phyloP scores from a whole-genome alignment of 23 tunicate genomes.

The Trididemnum nubilum region DNA sequence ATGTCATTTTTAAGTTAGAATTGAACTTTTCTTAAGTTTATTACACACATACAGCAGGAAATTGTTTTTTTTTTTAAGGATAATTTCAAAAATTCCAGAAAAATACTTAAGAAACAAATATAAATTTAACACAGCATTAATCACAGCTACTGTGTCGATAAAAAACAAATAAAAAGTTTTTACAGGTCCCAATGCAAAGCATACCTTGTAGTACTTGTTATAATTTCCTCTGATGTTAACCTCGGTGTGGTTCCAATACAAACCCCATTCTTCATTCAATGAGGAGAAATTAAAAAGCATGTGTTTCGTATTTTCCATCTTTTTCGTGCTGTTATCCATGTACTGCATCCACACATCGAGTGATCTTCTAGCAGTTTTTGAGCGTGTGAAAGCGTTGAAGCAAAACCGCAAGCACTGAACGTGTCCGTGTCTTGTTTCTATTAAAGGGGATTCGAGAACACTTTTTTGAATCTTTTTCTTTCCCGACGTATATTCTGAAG shows the following conservation, averaged over 20 bases:
- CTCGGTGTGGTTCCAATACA: conserved; percentile 74
- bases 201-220: conserved; percentile 43
- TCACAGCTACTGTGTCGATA: no score
- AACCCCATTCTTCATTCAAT: conserved; percentile 26
- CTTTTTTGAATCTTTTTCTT: no score
- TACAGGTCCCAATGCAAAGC: neutral
- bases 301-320: neutral
- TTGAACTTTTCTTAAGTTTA: no score
- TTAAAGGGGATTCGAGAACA: conserved; percentile 32
- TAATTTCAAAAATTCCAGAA: conserved; percentile 1
- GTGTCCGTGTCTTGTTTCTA: conserved; percentile 20
- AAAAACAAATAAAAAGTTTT: no score
- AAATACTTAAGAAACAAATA: conserved; percentile 17
- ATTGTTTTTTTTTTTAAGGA: no score
- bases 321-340: neutral
- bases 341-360: conserved; percentile 50
- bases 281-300: conserved; percentile 29
- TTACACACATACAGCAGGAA: no score
- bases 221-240: conserved; percentile 28
- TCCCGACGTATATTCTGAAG: no score
- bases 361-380: conserved; percentile 28
- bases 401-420: conserved; percentile 77
- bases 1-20: no score
- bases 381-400: conserved; percentile 54
- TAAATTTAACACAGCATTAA: neutral